Conservation (phyloP, 1,140 invertebrate genomes). For the Drosophila elegans region DNA sequence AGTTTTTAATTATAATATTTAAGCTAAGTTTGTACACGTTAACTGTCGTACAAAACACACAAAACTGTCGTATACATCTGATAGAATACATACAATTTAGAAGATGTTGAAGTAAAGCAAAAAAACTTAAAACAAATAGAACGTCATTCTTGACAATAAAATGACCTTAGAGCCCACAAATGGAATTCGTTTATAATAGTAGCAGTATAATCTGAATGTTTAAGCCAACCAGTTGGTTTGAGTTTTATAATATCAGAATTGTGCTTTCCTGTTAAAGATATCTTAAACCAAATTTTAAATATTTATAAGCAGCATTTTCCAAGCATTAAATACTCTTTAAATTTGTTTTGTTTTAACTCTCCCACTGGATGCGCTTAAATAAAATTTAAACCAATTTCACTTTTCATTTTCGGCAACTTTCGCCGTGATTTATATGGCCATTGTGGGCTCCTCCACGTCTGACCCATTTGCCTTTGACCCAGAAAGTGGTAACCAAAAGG, state of each 20-base stretch:
- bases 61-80: no score
- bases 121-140: neutral
- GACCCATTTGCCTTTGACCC: slow-evolving; percentile 67
- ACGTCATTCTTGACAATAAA: neutral
- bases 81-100: neutral
- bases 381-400: slow-evolving; percentile 39
- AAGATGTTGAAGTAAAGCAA: neutral
- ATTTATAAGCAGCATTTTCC: no score
- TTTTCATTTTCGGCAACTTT: slow-evolving; percentile 62
- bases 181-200: neutral
- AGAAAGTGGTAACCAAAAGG: slow-evolving; percentile 25
- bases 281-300: no score
- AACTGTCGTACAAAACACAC: no score
- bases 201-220: no score
- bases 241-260: no score
- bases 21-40: no score
- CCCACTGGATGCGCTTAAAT: slow-evolving; percentile 6
- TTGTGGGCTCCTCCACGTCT: slow-evolving; percentile 25
- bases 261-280: no score
- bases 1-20: no score
- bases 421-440: slow-evolving; percentile 61
- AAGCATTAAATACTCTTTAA: no score
- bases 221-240: no score
- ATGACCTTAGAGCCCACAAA: neutral
- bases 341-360: slow-evolving; percentile 7